Evolutionary conservation across 2,888 invertebrate genomes (phyloP), one percentile per base, ranked within the genome.

Genomic region (Cryptocephalus moraei): DNA sequence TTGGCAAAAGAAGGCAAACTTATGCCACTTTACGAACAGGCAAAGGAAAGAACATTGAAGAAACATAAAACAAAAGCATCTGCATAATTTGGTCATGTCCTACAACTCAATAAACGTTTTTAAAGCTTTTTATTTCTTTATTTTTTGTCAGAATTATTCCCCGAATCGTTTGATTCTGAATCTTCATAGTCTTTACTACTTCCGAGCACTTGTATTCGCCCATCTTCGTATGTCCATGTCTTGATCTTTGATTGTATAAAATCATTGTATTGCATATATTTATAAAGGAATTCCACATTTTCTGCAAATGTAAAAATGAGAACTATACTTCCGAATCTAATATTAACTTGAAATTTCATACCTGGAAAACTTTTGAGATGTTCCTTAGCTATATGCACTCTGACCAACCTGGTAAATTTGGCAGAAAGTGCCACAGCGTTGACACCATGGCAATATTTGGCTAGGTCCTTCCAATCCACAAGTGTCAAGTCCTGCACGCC

Each of bases 1-100:
- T 75, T 99, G 54, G 96, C 93, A 0, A 87, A 90, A 66, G 88
- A 95, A 66, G 91, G 91, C 41, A 91, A 91, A 68, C 75, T 99
- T 46, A 75, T 88, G 61, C 85, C 90, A 1, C 72, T 97, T 13
- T 87, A 92, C 65, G 91, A 95, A 65, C 88, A 90, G 71, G 94
- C 91, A 8, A 88, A 86, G 64, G 84, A 86, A 63, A 79, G 82
- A 53, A 82, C 84, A 12, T 63, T 81, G 49, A 84, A 83, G 62
- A 80, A 82, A 52, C 62, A 60, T 46, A 64, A 63, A 51, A 39
- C 49, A 8, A 55, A 55, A 49, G 50, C 34, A 31, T 12, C 48
- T 8, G 48, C 49, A 32, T 53, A 46, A 51, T 31, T 36, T 45
- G 36, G 13, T 42, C 32, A 32, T 13, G 39, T 13, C 43, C 38